These are phyloP conservation scores for Hemicentrotus pulcherrimus DNA, from an alignment of 35 echinoderm and acorn worm genomes.

Conservation along the genomic window DNA sequence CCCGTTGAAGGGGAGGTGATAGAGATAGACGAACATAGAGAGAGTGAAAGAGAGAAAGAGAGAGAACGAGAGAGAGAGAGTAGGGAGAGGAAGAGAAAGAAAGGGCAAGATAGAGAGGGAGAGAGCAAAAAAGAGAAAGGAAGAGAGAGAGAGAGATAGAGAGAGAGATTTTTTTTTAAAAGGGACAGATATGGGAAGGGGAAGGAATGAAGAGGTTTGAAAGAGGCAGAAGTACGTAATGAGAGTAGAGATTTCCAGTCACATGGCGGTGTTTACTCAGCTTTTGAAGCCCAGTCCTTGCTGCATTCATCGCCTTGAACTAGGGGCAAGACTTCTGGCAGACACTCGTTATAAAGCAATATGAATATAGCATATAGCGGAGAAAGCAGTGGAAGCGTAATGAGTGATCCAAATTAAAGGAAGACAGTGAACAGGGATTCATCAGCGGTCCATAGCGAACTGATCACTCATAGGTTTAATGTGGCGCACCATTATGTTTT, in stretches of 20 bases:
- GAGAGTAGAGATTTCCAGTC: constrained; percentile 32
- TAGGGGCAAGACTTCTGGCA: not conserved
- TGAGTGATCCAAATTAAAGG: constrained; percentile 1
- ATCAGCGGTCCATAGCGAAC: not conserved
- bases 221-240: not conserved
- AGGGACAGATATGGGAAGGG: not conserved
- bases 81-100: not conserved
- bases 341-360: constrained; percentile 12
- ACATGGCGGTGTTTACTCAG: constrained; percentile 24
- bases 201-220: not conserved
- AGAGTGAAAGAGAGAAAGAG: not conserved
- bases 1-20: too few relatives aligned
- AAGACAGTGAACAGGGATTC: not conserved
- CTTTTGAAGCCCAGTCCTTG: not conserved
- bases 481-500: not conserved
- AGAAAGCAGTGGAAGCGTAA: not conserved
- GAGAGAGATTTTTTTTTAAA: too few relatives aligned
- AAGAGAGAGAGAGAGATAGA: too few relatives aligned
- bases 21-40: too few relatives aligned
- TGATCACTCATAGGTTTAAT: not conserved
- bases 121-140: not conserved
- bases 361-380: constrained; percentile 2
- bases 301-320: constrained; percentile 28
- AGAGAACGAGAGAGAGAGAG: not conserved
- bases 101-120: too few relatives aligned